Conservation (phyloP, 2,113 vertebrate species). For the Hipposideros armiger region DNA sequence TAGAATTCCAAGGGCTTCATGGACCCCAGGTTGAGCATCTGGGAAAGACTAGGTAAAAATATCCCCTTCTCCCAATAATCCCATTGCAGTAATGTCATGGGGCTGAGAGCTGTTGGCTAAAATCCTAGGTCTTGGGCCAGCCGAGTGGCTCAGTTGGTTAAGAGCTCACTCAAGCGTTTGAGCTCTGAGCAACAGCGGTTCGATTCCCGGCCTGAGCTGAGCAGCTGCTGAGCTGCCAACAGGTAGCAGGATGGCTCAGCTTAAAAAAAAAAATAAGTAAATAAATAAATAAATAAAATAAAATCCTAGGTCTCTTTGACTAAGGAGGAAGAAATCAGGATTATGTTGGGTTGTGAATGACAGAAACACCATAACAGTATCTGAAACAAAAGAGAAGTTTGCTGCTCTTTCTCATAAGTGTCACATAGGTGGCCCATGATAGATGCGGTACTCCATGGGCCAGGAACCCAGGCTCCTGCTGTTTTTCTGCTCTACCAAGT, state of each 20-base stretch:
- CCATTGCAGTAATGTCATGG: neutral
- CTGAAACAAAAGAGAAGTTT: neutral
- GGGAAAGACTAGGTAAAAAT: neutral
- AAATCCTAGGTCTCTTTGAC: neutral
- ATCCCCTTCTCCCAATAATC: neutral
- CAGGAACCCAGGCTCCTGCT: neutral
- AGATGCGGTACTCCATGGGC: neutral
- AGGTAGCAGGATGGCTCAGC: too few species aligned
- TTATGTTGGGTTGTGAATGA: neutral
- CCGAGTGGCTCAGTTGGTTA: too few species aligned
- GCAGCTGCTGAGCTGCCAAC: too few species aligned
- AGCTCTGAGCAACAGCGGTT: too few species aligned
- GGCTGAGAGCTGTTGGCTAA: neutral
- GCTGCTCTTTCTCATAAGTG: slow-evolving; percentile 10
- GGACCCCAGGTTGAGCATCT: neutral
- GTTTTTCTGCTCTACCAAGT: neutral
- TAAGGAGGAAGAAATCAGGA: slow-evolving; percentile 11
- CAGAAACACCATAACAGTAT: neutral
- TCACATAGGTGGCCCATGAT: neutral
- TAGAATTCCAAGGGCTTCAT: neutral
- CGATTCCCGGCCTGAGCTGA: too few species aligned
- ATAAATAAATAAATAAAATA: neutral
- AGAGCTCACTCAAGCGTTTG: too few species aligned
- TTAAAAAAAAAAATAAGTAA: too few species aligned
- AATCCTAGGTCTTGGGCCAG: neutral